Evolutionary conservation across 1,140 invertebrate species (phyloP), one percentile per base, ranked within the genome.

Genomic region (Lamellibrachia luymesi): DNA sequence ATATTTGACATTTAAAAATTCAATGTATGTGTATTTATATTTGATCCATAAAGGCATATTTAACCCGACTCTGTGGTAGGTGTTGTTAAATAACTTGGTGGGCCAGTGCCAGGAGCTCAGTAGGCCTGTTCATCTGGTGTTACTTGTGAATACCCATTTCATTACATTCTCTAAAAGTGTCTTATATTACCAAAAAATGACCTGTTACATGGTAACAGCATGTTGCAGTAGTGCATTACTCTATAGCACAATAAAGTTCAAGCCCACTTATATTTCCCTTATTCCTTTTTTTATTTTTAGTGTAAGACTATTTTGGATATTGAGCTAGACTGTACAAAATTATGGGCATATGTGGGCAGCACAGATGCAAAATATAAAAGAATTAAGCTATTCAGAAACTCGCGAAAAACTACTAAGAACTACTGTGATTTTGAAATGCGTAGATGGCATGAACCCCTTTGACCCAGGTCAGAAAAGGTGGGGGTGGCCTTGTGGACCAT

Each of bases 181-280:
- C 64, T 80, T 8, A 22, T 80, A 22, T 80, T 80, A 80, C 64
- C 64, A 80, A 80, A 22, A 22, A 80, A 80, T 22, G 1, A 80
- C 64, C 64, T 80, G 64, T 80, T 80, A 80, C 64, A 80, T 80
- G 64, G 64, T 80, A 80, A 80, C 64, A 56, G 52, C 52, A 80
- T 80, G 64, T 80, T 17, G 64, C 64, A 80, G 8, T 22, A 22
- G 25, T 80, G 64, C 25, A 80, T 80, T 80, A 22, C 64, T 80
- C 64, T 22, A 2, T 56, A 80, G 64, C 13, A 22, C 17, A 22
- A 2, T 80, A 80, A 80, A 80, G 17, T 80, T 4, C 8, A 80
- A 80, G 17, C 64, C 5, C 2, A 80, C 64, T 80, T 80, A 4
- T 80, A 80, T 80, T 80, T 22, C 64, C 2, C 64, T 22, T 56